These are phyloP conservation scores for Monopterus albus DNA, from an alignment of 2,113 vertebrate genomes.

Conservation along the genomic window DNA sequence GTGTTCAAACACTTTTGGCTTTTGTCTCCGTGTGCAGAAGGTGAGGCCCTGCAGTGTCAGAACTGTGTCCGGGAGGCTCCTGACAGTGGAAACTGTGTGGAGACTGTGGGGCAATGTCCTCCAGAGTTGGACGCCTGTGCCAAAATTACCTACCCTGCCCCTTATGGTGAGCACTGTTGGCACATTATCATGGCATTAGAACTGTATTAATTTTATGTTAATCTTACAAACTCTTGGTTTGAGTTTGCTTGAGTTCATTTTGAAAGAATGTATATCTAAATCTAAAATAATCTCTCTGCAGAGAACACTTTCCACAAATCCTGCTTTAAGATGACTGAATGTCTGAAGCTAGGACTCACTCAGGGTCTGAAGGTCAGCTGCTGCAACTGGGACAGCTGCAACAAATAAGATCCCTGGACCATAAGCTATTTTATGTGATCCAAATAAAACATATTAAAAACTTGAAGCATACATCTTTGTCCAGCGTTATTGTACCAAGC, in stretches of 20 bases:
- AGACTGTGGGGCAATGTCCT: constrained; percentile 25
- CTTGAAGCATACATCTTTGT: too few relatives aligned
- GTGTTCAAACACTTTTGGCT: too few relatives aligned
- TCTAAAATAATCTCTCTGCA: too few relatives aligned
- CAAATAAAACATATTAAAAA: background rate
- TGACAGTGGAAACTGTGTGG: constrained; percentile 10
- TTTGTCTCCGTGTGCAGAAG: background rate
- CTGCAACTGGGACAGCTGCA: constrained; percentile 44
- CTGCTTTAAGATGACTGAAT: constrained; percentile 29
- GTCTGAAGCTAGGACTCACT: constrained; percentile 15
- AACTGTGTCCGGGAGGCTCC: constrained; percentile 26
- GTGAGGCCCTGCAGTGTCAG: constrained; percentile 37
- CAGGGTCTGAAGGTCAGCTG: constrained; percentile 37
- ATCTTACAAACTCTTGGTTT: too few relatives aligned
- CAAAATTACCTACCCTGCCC: constrained; percentile 27
- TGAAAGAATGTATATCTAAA: too few relatives aligned
- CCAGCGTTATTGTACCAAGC: too few relatives aligned
- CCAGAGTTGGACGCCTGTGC: constrained; percentile 30
- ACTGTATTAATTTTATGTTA: too few relatives aligned
- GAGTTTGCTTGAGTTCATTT: too few relatives aligned
- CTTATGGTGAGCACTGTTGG: background rate
- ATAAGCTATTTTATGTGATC: background rate
- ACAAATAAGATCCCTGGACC: constrained; percentile 14
- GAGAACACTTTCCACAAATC: constrained; percentile 36
- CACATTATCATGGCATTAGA: too few relatives aligned